Conservation (phyloP, 2,113 vertebrate genomes). For the Corythoichthys haematopterus region DNA sequence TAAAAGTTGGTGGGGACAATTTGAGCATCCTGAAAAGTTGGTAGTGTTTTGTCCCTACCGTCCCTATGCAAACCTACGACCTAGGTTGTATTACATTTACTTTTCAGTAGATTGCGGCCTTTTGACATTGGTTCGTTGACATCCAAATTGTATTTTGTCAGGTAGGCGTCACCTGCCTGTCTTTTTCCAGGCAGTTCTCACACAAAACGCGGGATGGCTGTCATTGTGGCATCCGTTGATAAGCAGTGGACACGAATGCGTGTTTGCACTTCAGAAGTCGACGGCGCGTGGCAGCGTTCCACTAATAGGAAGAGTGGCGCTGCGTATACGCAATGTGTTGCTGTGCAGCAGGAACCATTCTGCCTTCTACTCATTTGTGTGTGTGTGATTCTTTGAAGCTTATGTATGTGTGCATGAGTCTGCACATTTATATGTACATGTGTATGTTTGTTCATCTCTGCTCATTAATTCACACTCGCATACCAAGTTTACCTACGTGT, state of each 20-base stretch:
- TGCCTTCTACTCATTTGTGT: slow-evolving; percentile 27
- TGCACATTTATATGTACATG: slow-evolving; percentile 32
- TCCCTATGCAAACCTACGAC: too few species aligned
- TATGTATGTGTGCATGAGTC: slow-evolving; percentile 25
- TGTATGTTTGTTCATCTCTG: slow-evolving; percentile 25
- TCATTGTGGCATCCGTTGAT: slow-evolving; percentile 54
- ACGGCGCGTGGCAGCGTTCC: slow-evolving; percentile 55
- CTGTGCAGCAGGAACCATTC: slow-evolving; percentile 61
- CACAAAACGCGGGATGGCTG: slow-evolving; percentile 12
- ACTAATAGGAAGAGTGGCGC: slow-evolving; percentile 68
- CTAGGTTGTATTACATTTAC: not conserved
- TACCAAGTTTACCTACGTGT: not conserved
- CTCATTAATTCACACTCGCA: slow-evolving; percentile 18
- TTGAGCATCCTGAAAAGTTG: too few species aligned
- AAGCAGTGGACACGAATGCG: slow-evolving; percentile 48
- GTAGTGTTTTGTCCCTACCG: too few species aligned
- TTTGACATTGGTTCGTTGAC: too few species aligned
- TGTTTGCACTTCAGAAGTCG: slow-evolving; percentile 64
- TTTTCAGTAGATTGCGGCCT: not conserved
- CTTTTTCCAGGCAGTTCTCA: slow-evolving; percentile 16
- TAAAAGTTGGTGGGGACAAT: too few species aligned
- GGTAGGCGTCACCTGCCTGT: slow-evolving; percentile 12
- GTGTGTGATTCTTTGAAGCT: slow-evolving; percentile 10
- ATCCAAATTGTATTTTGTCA: slow-evolving; percentile 22
- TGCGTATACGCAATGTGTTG: slow-evolving; percentile 71